A percentile compares a stretch with the other conserved stretches of the same genome.
phyloP scores from a whole-genome alignment of 2,113 vertebrate genomes.

The Falcunculus frontatus region DNA sequence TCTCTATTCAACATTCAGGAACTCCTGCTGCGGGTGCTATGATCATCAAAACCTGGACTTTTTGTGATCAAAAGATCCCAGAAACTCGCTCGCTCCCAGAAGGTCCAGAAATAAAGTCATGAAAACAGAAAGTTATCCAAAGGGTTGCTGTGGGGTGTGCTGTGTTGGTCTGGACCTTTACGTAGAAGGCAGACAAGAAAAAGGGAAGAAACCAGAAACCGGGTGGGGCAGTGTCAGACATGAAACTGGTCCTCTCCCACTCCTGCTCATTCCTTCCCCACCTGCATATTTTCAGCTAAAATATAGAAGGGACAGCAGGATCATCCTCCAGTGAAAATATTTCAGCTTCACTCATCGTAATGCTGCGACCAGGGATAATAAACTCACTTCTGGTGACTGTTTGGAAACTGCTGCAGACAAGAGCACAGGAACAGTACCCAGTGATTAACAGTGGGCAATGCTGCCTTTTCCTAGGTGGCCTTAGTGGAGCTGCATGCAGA shows the following conservation, averaged over 20 bases:
- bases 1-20: background rate
- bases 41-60: background rate
- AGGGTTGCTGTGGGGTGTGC: background rate
- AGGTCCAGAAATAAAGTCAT: background rate
- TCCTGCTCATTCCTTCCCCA: background rate
- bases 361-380: background rate
- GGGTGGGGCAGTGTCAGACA: background rate
- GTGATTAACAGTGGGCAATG: background rate
- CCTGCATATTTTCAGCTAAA: background rate
- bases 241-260: background rate
- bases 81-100: background rate
- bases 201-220: background rate
- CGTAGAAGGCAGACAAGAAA: background rate
- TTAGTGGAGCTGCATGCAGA: background rate
- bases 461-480: background rate
- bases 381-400: background rate
- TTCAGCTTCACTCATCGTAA: background rate
- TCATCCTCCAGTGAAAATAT: background rate
- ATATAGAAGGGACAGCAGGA: background rate
- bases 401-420: background rate
- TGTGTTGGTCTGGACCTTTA: background rate
- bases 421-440: background rate
- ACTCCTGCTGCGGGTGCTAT: background rate
- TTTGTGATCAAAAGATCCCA: background rate
- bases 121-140: background rate